These are phyloP conservation scores for Dicaeum eximium DNA, from an alignment of 2,113 vertebrate genomes.

Conservation along the genomic window DNA sequence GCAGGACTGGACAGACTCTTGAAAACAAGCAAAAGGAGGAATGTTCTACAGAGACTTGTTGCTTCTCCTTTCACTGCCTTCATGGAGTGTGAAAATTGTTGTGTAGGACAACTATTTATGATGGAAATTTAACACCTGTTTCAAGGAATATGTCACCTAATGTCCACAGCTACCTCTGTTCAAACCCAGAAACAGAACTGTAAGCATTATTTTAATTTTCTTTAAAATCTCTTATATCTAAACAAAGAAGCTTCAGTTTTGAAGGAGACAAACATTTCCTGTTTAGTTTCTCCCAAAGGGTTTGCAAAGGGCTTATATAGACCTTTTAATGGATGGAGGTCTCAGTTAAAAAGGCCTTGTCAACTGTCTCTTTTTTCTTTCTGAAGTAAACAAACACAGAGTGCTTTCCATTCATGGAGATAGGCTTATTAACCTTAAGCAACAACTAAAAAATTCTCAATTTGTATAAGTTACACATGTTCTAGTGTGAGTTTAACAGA, in stretches of 20 bases:
- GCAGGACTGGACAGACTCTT: neutral
- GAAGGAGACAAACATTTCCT: neutral
- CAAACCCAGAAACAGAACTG: neutral
- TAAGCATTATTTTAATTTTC: neutral
- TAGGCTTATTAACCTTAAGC: neutral
- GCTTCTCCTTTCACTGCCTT: neutral
- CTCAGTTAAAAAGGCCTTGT: neutral
- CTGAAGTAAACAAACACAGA: neutral
- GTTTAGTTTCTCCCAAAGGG: neutral
- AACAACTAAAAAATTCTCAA: neutral
- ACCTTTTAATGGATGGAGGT: neutral
- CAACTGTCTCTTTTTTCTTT: neutral
- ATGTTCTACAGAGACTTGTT: neutral
- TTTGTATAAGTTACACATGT: neutral
- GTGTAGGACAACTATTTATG: neutral
- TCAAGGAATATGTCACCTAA: neutral
- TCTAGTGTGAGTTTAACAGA: neutral
- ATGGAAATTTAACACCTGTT: neutral
- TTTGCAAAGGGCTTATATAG: neutral
- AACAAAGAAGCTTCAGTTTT: neutral
- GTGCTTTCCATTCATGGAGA: neutral
- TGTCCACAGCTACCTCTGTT: neutral
- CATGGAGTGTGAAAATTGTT: neutral
- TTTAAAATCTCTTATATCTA: neutral
- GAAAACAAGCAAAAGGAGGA: neutral